Conservation (phyloP, 2,888 invertebrate species). For the Scelioninae gen. 1 region DNA sequence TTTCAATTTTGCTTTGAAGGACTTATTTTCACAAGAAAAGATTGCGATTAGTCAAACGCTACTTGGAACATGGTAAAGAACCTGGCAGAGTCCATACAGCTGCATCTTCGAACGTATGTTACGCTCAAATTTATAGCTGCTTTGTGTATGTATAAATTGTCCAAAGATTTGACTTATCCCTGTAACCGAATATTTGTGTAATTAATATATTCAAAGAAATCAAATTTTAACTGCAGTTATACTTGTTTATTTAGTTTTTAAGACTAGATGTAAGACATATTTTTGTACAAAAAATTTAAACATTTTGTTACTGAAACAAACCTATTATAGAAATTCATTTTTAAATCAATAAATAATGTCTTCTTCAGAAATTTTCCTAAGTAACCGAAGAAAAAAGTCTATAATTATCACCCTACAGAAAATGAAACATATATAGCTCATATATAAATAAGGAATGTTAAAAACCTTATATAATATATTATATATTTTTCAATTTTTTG, state of each 20-base stretch:
- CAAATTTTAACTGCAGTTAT: not conserved
- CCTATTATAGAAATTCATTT: no score
- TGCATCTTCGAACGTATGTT: not conserved
- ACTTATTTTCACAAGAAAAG: constrained; percentile 10
- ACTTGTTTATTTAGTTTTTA: not conserved
- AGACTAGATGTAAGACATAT: constrained; percentile 1
- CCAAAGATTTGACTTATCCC: constrained; percentile 5
- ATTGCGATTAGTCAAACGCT: constrained; percentile 3
- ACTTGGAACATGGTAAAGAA: not conserved
- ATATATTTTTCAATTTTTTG: no score
- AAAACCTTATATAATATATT: no score
- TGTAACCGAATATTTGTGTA: constrained; percentile 7
- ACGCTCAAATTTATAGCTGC: not conserved
- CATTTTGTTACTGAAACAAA: no score
- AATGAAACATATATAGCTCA: no score
- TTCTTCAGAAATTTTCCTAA: no score
- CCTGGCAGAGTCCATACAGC: not conserved
- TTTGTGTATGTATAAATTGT: constrained; percentile 10
- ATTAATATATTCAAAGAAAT: constrained; percentile 6
- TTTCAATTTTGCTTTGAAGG: constrained; percentile 17
- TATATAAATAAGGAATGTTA: no score
- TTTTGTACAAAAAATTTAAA: not conserved
- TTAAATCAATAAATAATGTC: no score
- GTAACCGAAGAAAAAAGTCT: no score
- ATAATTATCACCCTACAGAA: no score